These are phyloP conservation scores for Misgurnus anguillicaudatus DNA, from an alignment of 2,113 vertebrate species.

Conservation along the genomic window DNA sequence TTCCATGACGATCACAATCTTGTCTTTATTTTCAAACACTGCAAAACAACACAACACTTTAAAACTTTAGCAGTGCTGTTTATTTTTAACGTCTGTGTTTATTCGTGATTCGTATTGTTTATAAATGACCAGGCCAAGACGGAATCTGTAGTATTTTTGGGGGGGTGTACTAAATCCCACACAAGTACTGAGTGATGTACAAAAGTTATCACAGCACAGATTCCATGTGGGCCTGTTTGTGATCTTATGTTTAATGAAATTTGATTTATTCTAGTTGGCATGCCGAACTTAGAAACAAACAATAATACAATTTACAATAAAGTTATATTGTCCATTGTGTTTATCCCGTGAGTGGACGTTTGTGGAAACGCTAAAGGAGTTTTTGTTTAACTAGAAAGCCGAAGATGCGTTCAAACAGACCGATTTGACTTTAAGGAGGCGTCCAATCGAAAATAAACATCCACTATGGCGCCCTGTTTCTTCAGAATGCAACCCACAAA, in stretches of 20 bases:
- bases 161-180: no score
- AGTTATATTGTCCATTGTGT: not conserved
- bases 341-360: not conserved
- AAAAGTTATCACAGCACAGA: no score
- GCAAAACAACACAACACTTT: constrained; percentile 26
- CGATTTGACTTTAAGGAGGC: constrained; percentile 19
- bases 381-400: not conserved
- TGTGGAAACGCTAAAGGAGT: not conserved
- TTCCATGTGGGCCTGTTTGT: not conserved
- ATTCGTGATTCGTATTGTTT: not conserved
- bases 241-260: not conserved
- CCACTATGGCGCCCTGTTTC: constrained; percentile 13
- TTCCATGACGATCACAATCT: constrained; percentile 90
- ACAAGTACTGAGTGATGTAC: no score
- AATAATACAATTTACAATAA: not conserved
- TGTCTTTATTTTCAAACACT: constrained; percentile 92
- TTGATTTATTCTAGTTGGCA: not conserved
- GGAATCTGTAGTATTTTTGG: not conserved
- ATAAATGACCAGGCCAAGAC: not conserved
- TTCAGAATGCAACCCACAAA: constrained; percentile 24
- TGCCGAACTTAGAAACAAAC: no score
- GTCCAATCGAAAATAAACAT: constrained; percentile 32
- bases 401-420: not conserved
- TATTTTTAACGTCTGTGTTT: not conserved
- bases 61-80: not conserved